Conservation (phyloP, 2,113 vertebrate species). For the Chaenogobius annularis region DNA sequence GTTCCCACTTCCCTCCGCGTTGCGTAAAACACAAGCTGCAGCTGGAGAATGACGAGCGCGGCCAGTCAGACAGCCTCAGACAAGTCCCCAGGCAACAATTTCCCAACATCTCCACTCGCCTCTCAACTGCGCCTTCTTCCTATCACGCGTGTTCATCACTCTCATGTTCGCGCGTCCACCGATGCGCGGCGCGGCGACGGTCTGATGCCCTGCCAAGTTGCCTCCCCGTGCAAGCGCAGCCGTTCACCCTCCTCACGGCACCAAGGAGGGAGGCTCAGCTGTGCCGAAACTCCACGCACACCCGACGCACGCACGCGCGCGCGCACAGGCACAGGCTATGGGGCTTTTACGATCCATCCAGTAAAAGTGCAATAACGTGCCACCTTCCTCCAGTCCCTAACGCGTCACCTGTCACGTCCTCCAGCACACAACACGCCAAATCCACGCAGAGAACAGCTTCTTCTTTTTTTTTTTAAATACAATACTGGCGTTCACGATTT, state of each 20-base stretch:
- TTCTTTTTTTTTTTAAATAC: neutral
- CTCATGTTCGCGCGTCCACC: conserved; percentile 12
- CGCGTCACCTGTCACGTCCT: neutral
- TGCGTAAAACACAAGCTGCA: neutral
- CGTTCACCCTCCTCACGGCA: neutral
- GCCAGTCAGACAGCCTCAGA: neutral
- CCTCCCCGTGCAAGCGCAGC: neutral
- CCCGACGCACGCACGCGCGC: too few relatives aligned
- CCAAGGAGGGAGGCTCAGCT: neutral
- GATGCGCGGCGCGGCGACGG: neutral
- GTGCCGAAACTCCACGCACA: neutral
- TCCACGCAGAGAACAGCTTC: neutral
- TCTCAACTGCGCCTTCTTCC: neutral
- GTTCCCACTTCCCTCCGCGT: neutral
- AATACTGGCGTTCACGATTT: neutral
- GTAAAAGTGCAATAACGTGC: neutral
- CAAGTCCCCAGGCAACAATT: conserved; percentile 22
- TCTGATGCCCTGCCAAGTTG: conserved; percentile 4
- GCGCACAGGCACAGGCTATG: too few relatives aligned
- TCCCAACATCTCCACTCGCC: neutral
- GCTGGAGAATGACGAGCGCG: neutral
- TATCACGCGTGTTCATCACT: conserved; percentile 13
- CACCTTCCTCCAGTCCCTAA: neutral
- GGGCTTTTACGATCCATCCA: too few relatives aligned
- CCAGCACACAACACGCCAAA: neutral